phyloP scores from a whole-genome alignment of 2,797 vertebrate genomes.

The Trichosurus vulpecula region DNA sequence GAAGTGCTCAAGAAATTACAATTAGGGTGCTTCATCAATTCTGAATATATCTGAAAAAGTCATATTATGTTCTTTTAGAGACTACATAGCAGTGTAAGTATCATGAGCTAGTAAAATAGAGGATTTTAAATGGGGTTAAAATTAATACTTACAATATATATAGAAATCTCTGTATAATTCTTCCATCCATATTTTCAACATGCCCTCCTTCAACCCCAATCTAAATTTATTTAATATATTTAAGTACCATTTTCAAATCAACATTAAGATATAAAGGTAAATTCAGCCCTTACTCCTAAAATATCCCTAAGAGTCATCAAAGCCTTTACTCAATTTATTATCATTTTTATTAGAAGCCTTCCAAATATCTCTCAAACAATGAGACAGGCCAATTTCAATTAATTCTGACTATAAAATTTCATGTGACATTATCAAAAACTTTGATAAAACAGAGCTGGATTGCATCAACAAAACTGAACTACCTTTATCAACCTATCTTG shows the following conservation, averaged over 20 bases:
- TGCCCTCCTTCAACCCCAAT: constrained; percentile 59
- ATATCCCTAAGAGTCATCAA: constrained; percentile 23
- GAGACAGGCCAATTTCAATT: constrained; percentile 82
- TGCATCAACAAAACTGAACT: constrained; percentile 75
- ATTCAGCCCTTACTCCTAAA: constrained; percentile 38
- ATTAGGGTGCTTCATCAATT: background rate
- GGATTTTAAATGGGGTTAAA: constrained; percentile 51
- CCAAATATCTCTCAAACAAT: constrained; percentile 30
- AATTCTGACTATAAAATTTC: constrained; percentile 81
- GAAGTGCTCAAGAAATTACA: background rate
- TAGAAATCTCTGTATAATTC: constrained; percentile 55
- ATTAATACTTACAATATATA: constrained; percentile 64
- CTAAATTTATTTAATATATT: constrained; percentile 55
- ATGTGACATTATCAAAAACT: constrained; percentile 79
- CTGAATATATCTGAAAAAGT: background rate
- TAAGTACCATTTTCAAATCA: constrained; percentile 52
- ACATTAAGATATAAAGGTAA: constrained; percentile 52
- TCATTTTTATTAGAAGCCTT: constrained; percentile 31
- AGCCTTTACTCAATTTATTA: background rate
- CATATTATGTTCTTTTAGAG: background rate
- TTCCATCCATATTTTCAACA: constrained; percentile 53
- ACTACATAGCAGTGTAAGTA: constrained; percentile 55
- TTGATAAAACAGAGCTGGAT: constrained; percentile 77
- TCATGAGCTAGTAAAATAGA: constrained; percentile 41
- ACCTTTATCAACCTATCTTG: constrained; percentile 76